These are phyloP conservation scores for Philotrypesis tridentata DNA, from an alignment of 1,140 invertebrate genomes.

Conservation along the genomic window DNA sequence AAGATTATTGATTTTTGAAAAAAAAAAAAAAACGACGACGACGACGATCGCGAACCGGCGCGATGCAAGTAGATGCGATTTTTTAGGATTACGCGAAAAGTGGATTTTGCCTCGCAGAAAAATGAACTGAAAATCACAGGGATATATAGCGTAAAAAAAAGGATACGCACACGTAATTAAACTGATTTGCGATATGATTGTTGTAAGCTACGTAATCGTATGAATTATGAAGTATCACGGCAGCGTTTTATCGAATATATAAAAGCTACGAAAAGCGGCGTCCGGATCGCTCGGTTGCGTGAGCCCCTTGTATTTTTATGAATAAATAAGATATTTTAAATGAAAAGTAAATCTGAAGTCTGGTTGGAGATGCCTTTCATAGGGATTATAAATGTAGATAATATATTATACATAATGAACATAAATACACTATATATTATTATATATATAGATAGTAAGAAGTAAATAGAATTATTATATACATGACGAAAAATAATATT, in stretches of 20 bases:
- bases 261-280: constrained; percentile 47
- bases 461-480: constrained; percentile 71
- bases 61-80: neutral
- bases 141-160: neutral
- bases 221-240: too few species aligned
- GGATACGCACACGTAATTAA: constrained; percentile 8
- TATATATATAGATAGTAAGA: constrained; percentile 71
- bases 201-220: neutral
- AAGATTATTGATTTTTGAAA: neutral
- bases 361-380: constrained; percentile 74
- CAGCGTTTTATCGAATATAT: too few species aligned
- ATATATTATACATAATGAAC: constrained; percentile 73
- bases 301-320: constrained; percentile 74
- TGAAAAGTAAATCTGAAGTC: constrained; percentile 73
- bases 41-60: neutral
- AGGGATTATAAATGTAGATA: constrained; percentile 75
- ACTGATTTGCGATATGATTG: constrained; percentile 20
- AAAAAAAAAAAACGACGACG: too few species aligned
- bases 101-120: constrained; percentile 4
- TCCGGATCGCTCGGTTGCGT: constrained; percentile 61
- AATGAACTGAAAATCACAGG: constrained; percentile 3
- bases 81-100: constrained; percentile 1
- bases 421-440: constrained; percentile 74
- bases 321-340: constrained; percentile 75
- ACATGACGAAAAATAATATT: constrained; percentile 72